phyloP scores from a whole-genome alignment of 2,888 invertebrate genomes.

The Diaprepes abbreviatus region DNA sequence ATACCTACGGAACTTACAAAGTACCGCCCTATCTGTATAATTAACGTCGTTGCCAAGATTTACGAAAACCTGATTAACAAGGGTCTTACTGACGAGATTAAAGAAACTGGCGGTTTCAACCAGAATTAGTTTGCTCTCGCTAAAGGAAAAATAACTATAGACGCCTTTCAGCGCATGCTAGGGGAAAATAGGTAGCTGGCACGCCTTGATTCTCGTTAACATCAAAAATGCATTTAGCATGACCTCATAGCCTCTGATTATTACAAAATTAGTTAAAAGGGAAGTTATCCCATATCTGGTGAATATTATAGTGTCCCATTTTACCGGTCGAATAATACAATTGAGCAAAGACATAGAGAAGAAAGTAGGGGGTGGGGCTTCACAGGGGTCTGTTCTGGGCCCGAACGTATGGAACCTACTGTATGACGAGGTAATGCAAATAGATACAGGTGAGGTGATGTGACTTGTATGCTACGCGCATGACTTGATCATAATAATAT shows the following conservation, averaged over 20 bases:
- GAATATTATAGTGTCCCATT: too few species aligned
- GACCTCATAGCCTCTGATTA: too few species aligned
- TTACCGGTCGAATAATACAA: too few species aligned
- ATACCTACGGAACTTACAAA: not conserved
- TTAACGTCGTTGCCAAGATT: not conserved
- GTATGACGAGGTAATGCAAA: constrained; percentile 10
- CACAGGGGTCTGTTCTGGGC: too few species aligned
- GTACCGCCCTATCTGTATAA: not conserved
- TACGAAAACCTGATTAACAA: not conserved
- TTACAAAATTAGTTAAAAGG: too few species aligned
- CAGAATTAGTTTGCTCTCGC: not conserved
- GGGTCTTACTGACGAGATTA: not conserved
- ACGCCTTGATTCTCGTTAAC: too few species aligned
- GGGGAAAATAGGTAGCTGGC: too few species aligned
- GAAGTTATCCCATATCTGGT: too few species aligned
- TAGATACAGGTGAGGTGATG: constrained; percentile 50
- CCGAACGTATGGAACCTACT: not conserved
- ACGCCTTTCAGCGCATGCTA: too few species aligned
- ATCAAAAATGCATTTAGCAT: too few species aligned
- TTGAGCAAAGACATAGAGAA: too few species aligned
- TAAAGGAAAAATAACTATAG: not conserved
- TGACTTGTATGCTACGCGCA: not conserved
- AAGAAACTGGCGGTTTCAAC: not conserved
- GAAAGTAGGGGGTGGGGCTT: too few species aligned
- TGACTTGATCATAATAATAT: not conserved